Conservation (phyloP, 2,113 vertebrate species). For the Cynoglossus semilaevis region DNA sequence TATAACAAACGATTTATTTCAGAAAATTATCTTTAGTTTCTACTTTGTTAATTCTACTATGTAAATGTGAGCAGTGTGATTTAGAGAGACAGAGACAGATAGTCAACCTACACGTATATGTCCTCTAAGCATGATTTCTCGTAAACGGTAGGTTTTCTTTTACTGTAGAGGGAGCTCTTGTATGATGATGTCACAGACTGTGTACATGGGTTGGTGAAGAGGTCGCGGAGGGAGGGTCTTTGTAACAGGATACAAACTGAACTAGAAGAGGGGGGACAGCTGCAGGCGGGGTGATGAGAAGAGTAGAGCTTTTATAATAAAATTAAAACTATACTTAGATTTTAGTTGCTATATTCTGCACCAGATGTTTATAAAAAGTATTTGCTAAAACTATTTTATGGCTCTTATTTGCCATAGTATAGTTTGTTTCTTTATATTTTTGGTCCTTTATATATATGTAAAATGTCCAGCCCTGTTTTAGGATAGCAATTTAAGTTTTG, state of each 20-base stretch:
- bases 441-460: neutral
- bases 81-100: too few relatives aligned
- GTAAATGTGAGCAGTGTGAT: too few relatives aligned
- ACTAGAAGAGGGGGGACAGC: slow-evolving; percentile 22
- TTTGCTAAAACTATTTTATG: neutral
- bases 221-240: slow-evolving; percentile 2
- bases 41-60: too few relatives aligned
- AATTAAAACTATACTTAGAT: neutral
- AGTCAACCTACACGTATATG: too few relatives aligned
- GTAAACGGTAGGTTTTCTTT: slow-evolving; percentile 23
- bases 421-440: slow-evolving; percentile 3
- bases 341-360: neutral
- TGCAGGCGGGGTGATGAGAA: slow-evolving; percentile 19
- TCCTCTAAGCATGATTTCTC: slow-evolving; percentile 5
- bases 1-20: too few relatives aligned
- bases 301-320: neutral
- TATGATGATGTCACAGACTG: slow-evolving; percentile 51
- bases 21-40: too few relatives aligned
- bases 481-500: neutral
- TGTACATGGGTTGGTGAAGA: slow-evolving; percentile 24
- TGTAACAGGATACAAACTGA: slow-evolving; percentile 29
- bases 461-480: neutral
- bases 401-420: neutral
- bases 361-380: neutral
- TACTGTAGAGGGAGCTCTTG: slow-evolving; percentile 63